A percentile compares a stretch with the other conserved stretches of the same genome.
Conservation (phyloP, 2,888 invertebrate species). For the Drosophila vallismaia region DNA sequence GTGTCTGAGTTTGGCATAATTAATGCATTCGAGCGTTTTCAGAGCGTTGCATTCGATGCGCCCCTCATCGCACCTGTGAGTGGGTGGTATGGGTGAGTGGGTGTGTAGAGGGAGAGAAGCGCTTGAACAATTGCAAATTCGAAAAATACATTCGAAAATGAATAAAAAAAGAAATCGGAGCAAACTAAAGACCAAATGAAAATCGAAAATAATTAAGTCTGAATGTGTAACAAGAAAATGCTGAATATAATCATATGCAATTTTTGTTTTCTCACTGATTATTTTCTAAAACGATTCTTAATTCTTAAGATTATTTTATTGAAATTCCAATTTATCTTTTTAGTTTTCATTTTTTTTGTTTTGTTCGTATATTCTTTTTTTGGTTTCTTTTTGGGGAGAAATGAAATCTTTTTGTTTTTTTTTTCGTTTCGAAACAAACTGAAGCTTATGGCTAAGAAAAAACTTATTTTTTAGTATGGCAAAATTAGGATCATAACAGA, state of each 20-base stretch:
- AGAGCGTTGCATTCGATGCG: slow-evolving; percentile 64
- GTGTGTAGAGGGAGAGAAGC: neutral
- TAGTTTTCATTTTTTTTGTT: slow-evolving; percentile 45
- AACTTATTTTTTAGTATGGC: slow-evolving; percentile 59
- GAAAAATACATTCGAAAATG: slow-evolving; percentile 17
- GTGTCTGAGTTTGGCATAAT: slow-evolving; percentile 46
- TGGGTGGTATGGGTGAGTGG: neutral
- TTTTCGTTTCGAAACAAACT: slow-evolving; percentile 48
- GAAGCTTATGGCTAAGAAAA: slow-evolving; percentile 72
- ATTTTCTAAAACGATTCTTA: slow-evolving; percentile 50
- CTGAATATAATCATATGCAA: slow-evolving; percentile 81
- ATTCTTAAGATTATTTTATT: slow-evolving; percentile 36
- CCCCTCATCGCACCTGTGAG: slow-evolving; percentile 16
- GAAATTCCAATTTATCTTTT: slow-evolving; percentile 39
- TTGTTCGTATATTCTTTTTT: slow-evolving; percentile 26
- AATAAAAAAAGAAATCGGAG: slow-evolving; percentile 24
- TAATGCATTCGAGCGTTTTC: slow-evolving; percentile 53
- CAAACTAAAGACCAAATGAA: slow-evolving; percentile 21
- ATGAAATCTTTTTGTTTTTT: too few relatives aligned
- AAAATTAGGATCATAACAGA: slow-evolving; percentile 51
- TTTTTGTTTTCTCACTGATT: slow-evolving; percentile 69
- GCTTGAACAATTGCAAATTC: neutral
- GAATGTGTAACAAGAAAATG: slow-evolving; percentile 69
- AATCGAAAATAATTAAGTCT: slow-evolving; percentile 26
- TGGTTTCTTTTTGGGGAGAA: slow-evolving; percentile 15